Conservation (phyloP, 2,113 vertebrate genomes). For the Lipophrys pholis region DNA sequence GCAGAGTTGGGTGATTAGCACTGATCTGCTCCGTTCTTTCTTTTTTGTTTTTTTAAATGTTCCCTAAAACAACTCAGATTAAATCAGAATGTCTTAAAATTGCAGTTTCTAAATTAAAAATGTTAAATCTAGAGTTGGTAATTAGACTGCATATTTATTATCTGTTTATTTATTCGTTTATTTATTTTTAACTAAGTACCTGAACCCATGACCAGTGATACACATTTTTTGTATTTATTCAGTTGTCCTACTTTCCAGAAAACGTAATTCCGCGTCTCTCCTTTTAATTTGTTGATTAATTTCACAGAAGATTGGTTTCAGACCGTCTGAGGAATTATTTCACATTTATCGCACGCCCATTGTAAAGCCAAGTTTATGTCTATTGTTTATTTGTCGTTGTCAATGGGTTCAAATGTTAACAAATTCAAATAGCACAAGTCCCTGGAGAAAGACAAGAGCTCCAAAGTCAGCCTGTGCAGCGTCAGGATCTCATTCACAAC, state of each 20-base stretch:
- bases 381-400: neutral
- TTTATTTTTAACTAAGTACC: too few species aligned
- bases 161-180: too few species aligned
- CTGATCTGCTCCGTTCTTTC: too few species aligned
- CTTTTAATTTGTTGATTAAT: neutral
- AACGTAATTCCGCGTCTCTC: neutral
- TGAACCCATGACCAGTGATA: too few species aligned
- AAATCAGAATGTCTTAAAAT: too few species aligned
- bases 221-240: neutral
- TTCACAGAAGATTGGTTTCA: conserved; percentile 1
- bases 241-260: neutral
- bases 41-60: too few species aligned
- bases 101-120: too few species aligned
- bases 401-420: conserved; percentile 12
- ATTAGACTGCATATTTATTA: too few species aligned
- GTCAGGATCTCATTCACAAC: conserved; percentile 23
- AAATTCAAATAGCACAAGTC: conserved; percentile 29
- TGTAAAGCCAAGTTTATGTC: too few species aligned
- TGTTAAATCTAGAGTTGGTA: too few species aligned
- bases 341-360: neutral
- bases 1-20: too few species aligned
- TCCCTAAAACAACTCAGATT: too few species aligned
- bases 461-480: conserved; percentile 11
- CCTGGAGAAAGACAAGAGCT: neutral
- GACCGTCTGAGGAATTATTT: neutral